Conservation (phyloP, 1,140 invertebrate species). For the Lepidotrigona ventralis region DNA sequence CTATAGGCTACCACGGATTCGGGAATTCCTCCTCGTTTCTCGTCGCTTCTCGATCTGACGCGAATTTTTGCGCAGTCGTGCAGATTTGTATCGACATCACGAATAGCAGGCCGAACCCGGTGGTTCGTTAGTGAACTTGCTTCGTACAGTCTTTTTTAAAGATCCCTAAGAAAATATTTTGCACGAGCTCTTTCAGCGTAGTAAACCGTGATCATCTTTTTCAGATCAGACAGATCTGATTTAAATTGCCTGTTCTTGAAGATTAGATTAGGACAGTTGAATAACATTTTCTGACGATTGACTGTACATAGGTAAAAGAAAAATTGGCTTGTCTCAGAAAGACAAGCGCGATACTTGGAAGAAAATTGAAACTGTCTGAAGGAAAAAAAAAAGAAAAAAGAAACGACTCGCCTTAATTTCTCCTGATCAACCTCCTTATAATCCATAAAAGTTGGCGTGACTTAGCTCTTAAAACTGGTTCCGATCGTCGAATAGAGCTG, state of each 20-base stretch:
- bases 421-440: background rate
- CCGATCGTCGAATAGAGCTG: conserved; percentile 69
- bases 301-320: background rate
- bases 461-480: conserved; percentile 32
- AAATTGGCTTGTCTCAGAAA: background rate
- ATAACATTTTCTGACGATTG: background rate
- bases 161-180: background rate
- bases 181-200: background rate
- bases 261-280: background rate
- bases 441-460: background rate
- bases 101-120: background rate
- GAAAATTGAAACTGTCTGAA: background rate
- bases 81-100: conserved; percentile 45
- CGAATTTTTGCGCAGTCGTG: conserved; percentile 25
- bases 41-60: conserved; percentile 45
- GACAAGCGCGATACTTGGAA: background rate
- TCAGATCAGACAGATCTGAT: background rate
- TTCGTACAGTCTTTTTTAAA: background rate
- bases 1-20: conserved; percentile 65
- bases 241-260: background rate
- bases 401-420: background rate
- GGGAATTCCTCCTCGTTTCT: conserved; percentile 68
- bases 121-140: conserved; percentile 15
- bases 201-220: background rate
- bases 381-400: too few relatives aligned